phyloP scores from a whole-genome alignment of 2,797 vertebrate species.

The Emydoidea blandingii region DNA sequence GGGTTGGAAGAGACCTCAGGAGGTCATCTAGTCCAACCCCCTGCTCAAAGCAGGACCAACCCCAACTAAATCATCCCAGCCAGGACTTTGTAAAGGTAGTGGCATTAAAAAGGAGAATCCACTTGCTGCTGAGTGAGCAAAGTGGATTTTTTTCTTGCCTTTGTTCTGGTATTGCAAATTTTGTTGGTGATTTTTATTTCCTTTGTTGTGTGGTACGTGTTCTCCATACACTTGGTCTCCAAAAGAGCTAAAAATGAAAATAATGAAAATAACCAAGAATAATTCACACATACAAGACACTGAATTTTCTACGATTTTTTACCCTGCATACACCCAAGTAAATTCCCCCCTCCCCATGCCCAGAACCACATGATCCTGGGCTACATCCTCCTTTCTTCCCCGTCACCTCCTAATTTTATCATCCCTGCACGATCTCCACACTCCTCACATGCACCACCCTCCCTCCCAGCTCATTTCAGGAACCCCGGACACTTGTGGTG shows the following conservation, averaged over 20 bases:
- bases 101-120: background rate
- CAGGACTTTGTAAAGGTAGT: background rate
- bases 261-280: background rate
- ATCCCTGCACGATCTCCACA: background rate
- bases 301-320: background rate
- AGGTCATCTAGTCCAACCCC: no score
- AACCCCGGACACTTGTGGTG: background rate
- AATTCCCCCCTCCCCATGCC: background rate
- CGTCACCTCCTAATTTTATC: background rate
- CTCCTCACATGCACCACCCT: background rate
- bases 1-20: no score
- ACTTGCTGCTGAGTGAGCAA: background rate
- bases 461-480: background rate
- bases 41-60: no score
- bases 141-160: rapidly evolving
- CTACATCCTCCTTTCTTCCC: background rate
- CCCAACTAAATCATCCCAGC: no score
- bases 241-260: background rate
- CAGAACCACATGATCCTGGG: background rate
- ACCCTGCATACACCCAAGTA: background rate
- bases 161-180: background rate
- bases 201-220: background rate
- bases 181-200: background rate
- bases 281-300: background rate
- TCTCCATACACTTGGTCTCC: background rate